phyloP scores from a whole-genome alignment of 37 sponge, comb jelly and placozoan species.

The Petrosia ficiformis region DNA sequence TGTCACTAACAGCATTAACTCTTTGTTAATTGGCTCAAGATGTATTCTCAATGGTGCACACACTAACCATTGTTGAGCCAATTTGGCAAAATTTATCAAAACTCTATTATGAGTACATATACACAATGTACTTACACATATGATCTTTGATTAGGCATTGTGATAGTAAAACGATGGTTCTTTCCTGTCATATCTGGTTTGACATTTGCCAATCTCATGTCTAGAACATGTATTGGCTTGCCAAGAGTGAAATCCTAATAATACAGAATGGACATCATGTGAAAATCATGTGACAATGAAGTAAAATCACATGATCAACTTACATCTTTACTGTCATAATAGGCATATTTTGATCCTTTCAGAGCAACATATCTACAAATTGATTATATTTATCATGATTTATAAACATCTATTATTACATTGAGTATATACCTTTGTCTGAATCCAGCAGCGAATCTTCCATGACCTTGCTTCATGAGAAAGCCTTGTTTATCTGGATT shows the following conservation, averaged over 20 bases:
- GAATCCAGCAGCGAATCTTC: constrained; percentile 34
- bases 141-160: constrained; percentile 62
- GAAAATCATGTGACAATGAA: background rate
- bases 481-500: constrained; percentile 62
- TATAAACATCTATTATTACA: no score
- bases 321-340: constrained; percentile 70
- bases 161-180: constrained; percentile 55
- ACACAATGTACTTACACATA: constrained; percentile 48
- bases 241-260: constrained; percentile 53
- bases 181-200: constrained; percentile 58
- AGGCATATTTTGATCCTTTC: constrained; percentile 80
- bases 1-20: no score
- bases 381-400: background rate
- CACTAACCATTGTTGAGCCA: no score
- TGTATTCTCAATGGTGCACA: no score
- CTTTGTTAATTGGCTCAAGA: no score
- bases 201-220: constrained; percentile 68
- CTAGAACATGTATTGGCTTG: constrained; percentile 75
- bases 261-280: background rate
- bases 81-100: no score
- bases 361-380: constrained; percentile 72
- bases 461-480: constrained; percentile 79
- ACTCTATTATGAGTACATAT: no score
- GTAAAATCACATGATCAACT: background rate
- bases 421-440: constrained; percentile 47